These are phyloP conservation scores for Drosophila buzzatii DNA, from an alignment of 2,888 invertebrate genomes.

Conservation along the genomic window DNA sequence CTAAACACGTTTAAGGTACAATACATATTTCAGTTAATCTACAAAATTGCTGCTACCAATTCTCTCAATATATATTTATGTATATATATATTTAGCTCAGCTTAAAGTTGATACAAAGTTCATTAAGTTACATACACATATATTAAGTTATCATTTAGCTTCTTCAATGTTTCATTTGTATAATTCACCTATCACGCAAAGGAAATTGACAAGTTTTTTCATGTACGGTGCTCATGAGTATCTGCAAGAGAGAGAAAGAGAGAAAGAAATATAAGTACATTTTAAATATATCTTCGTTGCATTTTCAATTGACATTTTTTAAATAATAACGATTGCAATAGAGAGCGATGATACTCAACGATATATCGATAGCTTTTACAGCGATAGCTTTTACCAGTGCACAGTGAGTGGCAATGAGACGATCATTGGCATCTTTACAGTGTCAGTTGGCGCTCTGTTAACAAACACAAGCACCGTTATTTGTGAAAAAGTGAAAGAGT, in stretches of 20 bases:
- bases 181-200: slow-evolving; percentile 85
- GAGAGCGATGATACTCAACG: neutral
- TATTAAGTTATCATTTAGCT: slow-evolving; percentile 59
- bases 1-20: slow-evolving; percentile 80
- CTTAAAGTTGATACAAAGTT: slow-evolving; percentile 81
- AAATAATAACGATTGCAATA: neutral
- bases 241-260: slow-evolving; percentile 86
- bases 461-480: neutral
- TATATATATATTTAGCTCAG: slow-evolving; percentile 63
- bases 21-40: slow-evolving; percentile 78
- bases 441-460: slow-evolving; percentile 2
- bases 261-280: slow-evolving; percentile 1
- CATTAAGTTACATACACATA: slow-evolving; percentile 64
- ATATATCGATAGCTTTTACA: slow-evolving; percentile 1
- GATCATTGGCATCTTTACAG: slow-evolving; percentile 5
- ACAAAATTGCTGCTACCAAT: slow-evolving; percentile 78
- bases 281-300: neutral
- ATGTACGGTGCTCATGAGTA: slow-evolving; percentile 91
- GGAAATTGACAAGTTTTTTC: slow-evolving; percentile 86
- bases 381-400: slow-evolving; percentile 3
- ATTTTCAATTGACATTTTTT: neutral
- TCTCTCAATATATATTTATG: slow-evolving; percentile 26
- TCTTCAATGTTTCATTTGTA: slow-evolving; percentile 61
- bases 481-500: neutral
- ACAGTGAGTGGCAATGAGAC: slow-evolving; percentile 6